A percentile compares a stretch with the other conserved stretches of the same genome.
Conservation (phyloP, 2,888 invertebrate species). For the Epirrita christyi region DNA sequence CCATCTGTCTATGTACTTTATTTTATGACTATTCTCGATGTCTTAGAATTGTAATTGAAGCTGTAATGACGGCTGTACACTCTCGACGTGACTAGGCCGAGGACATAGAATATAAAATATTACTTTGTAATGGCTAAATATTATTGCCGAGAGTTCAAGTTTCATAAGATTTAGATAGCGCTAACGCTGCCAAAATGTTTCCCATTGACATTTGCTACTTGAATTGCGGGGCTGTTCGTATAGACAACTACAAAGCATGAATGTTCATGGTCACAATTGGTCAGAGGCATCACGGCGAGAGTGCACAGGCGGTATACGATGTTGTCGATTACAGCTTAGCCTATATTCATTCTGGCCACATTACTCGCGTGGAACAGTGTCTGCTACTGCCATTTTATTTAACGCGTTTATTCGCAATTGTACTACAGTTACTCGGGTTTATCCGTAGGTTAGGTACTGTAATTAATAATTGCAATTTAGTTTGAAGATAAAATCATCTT, state of each 20-base stretch:
- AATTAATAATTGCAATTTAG: conserved; percentile 13
- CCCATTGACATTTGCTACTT: no score
- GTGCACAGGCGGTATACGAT: neutral
- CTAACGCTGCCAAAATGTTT: no score
- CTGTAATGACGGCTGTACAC: conserved; percentile 4
- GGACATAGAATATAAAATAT: no score
- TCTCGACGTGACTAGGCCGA: neutral
- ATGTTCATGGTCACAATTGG: neutral
- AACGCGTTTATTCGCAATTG: conserved; percentile 11
- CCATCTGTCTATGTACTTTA: conserved; percentile 16
- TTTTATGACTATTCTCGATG: conserved; percentile 2
- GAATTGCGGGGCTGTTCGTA: no score
- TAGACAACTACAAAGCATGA: neutral
- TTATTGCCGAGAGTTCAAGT: no score
- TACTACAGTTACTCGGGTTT: conserved; percentile 6
- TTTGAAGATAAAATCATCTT: neutral
- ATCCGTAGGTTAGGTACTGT: conserved; percentile 15
- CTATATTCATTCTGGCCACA: conserved; percentile 20
- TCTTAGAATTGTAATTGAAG: neutral
- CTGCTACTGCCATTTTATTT: conserved; percentile 31
- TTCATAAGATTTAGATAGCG: no score
- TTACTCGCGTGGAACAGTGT: conserved; percentile 6
- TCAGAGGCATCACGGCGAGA: neutral
- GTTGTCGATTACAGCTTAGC: conserved; percentile 1
- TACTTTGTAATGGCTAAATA: no score